phyloP scores from a whole-genome alignment of 2,113 vertebrate genomes.

The Verasper variegatus region DNA sequence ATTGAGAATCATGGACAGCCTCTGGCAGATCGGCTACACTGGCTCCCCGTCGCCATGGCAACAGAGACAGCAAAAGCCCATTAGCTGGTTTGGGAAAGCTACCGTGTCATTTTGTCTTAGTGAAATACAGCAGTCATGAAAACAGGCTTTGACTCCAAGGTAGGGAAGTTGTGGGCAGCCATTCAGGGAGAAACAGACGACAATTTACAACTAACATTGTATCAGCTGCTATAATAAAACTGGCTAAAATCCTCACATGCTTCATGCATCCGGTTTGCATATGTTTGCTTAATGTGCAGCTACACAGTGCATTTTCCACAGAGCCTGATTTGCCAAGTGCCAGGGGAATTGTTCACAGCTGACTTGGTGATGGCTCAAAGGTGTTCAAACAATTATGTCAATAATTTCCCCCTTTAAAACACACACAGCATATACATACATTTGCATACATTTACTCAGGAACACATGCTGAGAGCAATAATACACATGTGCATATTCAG shows the following conservation, averaged over 20 bases:
- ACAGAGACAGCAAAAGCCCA: slow-evolving; percentile 86
- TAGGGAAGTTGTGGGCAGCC: slow-evolving; percentile 59
- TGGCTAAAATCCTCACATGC: slow-evolving; percentile 37
- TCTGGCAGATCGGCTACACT: slow-evolving; percentile 81
- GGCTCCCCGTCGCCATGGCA: slow-evolving; percentile 87
- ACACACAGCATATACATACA: slow-evolving; percentile 46
- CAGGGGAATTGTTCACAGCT: slow-evolving; percentile 90
- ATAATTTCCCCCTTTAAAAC: slow-evolving; percentile 81
- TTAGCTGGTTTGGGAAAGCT: slow-evolving; percentile 83
- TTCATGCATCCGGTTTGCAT: slow-evolving; percentile 83
- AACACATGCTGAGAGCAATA: slow-evolving; percentile 13
- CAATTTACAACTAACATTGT: slow-evolving; percentile 32
- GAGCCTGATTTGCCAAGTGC: slow-evolving; percentile 81
- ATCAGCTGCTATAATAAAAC: slow-evolving; percentile 51
- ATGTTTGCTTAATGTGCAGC: slow-evolving; percentile 91
- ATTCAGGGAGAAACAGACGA: slow-evolving; percentile 28
- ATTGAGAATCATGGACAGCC: slow-evolving; percentile 82
- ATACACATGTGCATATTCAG: background rate
- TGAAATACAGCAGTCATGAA: slow-evolving; percentile 73
- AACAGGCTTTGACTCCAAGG: slow-evolving; percentile 57
- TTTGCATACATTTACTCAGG: slow-evolving; percentile 52
- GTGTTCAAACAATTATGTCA: slow-evolving; percentile 80
- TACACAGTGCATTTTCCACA: slow-evolving; percentile 86
- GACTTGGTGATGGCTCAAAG: slow-evolving; percentile 85
- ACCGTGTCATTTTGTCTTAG: slow-evolving; percentile 85